A percentile compares a stretch with the other conserved stretches of the same genome.
Conservation (phyloP, 2,113 vertebrate species). For the Semnornis frantzii region DNA sequence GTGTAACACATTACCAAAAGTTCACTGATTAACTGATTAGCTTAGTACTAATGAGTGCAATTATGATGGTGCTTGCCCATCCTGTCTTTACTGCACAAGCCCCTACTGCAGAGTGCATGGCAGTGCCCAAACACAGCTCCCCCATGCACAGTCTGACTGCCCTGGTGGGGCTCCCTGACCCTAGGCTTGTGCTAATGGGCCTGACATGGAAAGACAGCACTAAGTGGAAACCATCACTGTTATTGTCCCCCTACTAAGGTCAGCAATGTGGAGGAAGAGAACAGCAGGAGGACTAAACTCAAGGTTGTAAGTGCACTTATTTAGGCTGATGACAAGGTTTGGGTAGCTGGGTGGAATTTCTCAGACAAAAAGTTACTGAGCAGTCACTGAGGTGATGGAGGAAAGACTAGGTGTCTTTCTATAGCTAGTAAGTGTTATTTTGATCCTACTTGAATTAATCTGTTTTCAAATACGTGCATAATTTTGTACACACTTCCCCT, state of each 20-base stretch:
- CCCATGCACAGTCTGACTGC: accelerated
- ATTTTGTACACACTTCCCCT: neutral
- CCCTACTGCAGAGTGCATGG: accelerated
- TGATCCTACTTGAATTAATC: neutral
- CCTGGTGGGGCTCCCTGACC: neutral
- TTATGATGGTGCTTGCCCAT: neutral
- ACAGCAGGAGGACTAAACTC: neutral
- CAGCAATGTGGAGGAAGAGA: neutral
- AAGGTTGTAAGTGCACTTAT: neutral
- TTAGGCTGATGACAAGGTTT: neutral
- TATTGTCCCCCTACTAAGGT: accelerated
- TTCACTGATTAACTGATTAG: neutral
- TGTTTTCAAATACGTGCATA: neutral
- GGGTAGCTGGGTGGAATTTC: neutral
- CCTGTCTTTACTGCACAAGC: accelerated
- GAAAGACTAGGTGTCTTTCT: neutral
- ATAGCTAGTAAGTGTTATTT: neutral
- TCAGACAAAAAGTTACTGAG: neutral
- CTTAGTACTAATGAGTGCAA: neutral
- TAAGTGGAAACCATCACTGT: neutral
- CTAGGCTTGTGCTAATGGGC: neutral
- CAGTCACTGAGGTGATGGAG: neutral
- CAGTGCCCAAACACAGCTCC: neutral
- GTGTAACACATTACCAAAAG: neutral
- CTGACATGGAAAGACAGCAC: neutral